Conservation (phyloP, 2,888 invertebrate species). For the Cynaeus angustus region DNA sequence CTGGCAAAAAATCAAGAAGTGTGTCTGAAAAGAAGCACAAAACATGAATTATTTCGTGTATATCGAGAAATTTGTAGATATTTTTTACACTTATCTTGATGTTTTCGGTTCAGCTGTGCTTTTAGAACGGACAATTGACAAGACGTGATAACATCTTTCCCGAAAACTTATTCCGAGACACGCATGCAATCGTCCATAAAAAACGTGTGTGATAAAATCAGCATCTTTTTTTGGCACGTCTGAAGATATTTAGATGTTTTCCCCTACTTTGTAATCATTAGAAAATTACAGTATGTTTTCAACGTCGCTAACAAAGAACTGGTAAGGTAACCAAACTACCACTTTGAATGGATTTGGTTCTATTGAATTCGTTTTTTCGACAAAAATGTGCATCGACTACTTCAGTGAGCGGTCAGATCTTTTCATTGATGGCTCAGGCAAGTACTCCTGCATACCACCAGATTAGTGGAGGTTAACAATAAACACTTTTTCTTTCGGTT, state of each 20-base stretch:
- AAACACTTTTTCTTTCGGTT: neutral
- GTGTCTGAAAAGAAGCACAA: slow-evolving; percentile 26
- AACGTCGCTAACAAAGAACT: slow-evolving; percentile 19
- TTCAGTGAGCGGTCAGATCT: slow-evolving; percentile 63
- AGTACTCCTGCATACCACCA: slow-evolving; percentile 62
- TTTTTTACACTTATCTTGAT: slow-evolving; percentile 30
- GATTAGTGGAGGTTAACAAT: slow-evolving; percentile 54
- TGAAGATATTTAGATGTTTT: neutral
- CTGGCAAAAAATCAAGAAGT: slow-evolving; percentile 35
- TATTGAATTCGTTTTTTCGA: slow-evolving; percentile 50
- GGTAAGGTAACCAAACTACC: slow-evolving; percentile 33
- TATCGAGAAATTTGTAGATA: neutral
- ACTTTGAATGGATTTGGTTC: slow-evolving; percentile 42
- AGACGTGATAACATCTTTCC: slow-evolving; percentile 24
- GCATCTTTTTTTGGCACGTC: neutral
- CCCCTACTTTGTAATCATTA: neutral
- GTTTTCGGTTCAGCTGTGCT: slow-evolving; percentile 29
- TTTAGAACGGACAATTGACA: slow-evolving; percentile 20
- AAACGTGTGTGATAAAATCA: neutral
- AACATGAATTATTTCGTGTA: too few relatives aligned
- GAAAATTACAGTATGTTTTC: neutral
- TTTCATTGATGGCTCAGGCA: slow-evolving; percentile 64
- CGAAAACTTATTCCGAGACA: slow-evolving; percentile 29
- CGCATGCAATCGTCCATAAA: slow-evolving; percentile 24
- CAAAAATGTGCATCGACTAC: slow-evolving; percentile 70